Conservation (phyloP, 2,888 invertebrate species). For the Agonum fuliginosum region DNA sequence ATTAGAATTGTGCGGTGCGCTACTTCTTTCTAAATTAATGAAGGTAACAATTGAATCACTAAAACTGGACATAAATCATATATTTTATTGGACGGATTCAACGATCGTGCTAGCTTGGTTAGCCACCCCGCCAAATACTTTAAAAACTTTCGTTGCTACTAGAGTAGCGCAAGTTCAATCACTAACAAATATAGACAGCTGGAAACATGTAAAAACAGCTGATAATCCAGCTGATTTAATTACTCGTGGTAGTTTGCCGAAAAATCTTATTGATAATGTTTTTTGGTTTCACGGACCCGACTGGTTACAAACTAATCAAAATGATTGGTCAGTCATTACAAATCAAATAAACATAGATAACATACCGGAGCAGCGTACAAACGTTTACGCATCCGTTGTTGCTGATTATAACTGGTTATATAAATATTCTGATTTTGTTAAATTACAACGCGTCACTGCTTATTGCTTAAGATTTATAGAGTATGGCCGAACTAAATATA, state of each 20-base stretch:
- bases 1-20: not conserved
- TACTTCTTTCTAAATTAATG: not conserved
- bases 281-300: not conserved
- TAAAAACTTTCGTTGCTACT: not conserved
- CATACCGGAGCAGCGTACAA: too few relatives aligned
- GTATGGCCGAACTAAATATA: constrained; percentile 33
- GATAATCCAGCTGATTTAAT: not conserved
- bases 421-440: too few relatives aligned
- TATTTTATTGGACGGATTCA: too few relatives aligned
- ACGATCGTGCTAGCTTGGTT: not conserved
- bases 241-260: not conserved
- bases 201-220: not conserved
- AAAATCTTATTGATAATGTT: not conserved
- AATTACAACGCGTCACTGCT: too few relatives aligned
- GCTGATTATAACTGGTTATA: too few relatives aligned
- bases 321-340: not conserved
- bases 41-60: too few relatives aligned
- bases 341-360: not conserved
- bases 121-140: not conserved
- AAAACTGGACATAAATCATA: too few relatives aligned
- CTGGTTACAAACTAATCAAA: not conserved
- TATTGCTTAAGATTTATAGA: too few relatives aligned
- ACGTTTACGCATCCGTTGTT: too few relatives aligned
- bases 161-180: not conserved
- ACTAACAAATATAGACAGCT: not conserved